Base-by-base conservation (phyloP, 2,113 vertebrate species). In the Aptenodytes patagonicus region DNA sequence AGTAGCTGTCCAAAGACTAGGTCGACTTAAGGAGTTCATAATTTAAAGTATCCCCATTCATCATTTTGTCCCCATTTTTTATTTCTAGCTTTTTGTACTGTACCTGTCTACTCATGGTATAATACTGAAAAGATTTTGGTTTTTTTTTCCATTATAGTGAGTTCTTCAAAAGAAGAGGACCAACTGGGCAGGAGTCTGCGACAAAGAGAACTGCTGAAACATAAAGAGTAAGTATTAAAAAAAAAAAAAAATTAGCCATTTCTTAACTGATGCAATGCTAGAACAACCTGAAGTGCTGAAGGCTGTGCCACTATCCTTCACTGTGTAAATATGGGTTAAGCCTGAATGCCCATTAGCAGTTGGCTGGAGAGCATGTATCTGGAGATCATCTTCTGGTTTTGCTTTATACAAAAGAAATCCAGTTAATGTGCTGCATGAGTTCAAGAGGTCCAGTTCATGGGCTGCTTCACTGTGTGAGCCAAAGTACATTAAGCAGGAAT, bases 201-300 rank as follows among this genome's bases (percentile, higher is more conserved):
- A 65, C 90, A 93, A 68, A 72, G 68, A 73, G 58, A 73, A 83
- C 47, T 89, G 17, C 28, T 91, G 86, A 86, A 90, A 42, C 70
- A 84, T 58, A 94, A 93, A 40, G 12, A 64, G 83, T 98, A 86
- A 93, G 93, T 87, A 66, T 77, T 90, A 13, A 13, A n/a, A 42
- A 36, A 13, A n/a, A n/a, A 36, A 34, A 82, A 54, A 24, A 70
- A 49, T 51, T 31, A 80, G 12, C 7, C 9, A 20, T 25, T 76
- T 21, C 17, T 49, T 49, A 44, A 55, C 7, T 87, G 52, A 46
- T 76, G 38, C 44, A 40, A 8, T 76, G 24, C 38, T 54, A 13
- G n/a, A 76, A n/a, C 46, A 80, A 6, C 21, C 18, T 7, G 3
- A 24, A 5, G 18, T 65, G 32, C 51, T 65, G 47, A 49, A 65